phyloP scores from a whole-genome alignment of 2,113 vertebrate genomes.

The pig (Sus scrofa) region T2T-Sscrofa CM000826.6:39003001-39003500 shows the following conservation, averaged over 20 bases:
- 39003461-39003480: neutral
- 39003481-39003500: neutral
- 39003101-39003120: neutral
- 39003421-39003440: neutral
- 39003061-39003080: neutral
- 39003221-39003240: neutral
- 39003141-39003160: neutral
- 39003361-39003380: neutral
- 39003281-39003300: neutral
- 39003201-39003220: neutral
- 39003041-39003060: neutral
- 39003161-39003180: no score
- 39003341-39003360: neutral
- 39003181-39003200: no score
- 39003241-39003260: conserved; percentile 7
- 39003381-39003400: neutral
- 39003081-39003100: neutral
- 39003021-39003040: neutral
- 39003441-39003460: neutral
- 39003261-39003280: neutral
- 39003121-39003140: neutral
- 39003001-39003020: neutral
- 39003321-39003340: neutral
- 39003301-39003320: neutral
- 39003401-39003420: neutral